A percentile compares a stretch with the other conserved stretches of the same genome.
Evolutionary conservation across 2,888 invertebrate genomes (phyloP).

Genomic region (Brachynemurus nebulosus): DNA sequence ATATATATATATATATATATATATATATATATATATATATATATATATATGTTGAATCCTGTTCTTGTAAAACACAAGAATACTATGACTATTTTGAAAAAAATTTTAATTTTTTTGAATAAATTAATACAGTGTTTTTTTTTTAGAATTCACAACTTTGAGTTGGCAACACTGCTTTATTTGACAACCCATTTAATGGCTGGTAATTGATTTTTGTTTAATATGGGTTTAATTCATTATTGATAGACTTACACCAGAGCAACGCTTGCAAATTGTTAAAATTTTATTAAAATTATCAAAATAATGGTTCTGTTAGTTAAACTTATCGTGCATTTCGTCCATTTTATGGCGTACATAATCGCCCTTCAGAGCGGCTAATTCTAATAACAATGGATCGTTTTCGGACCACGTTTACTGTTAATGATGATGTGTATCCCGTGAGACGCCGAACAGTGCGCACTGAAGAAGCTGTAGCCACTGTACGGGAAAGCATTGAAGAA

Average conservation of each 20-base stretch:
- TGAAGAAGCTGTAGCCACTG: slow-evolving; percentile 16
- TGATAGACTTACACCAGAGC: slow-evolving; percentile 15
- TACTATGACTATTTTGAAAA: no score
- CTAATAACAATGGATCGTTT: slow-evolving; percentile 20
- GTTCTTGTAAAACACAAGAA: no score
- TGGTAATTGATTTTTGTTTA: no score
- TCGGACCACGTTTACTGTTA: slow-evolving; percentile 19
- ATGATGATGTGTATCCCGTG: slow-evolving; percentile 13
- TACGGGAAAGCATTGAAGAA: slow-evolving; percentile 17
- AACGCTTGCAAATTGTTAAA: slow-evolving; percentile 17
- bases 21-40: no score
- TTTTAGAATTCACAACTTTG: no score
- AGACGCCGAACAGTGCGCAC: slow-evolving; percentile 16
- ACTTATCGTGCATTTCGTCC: slow-evolving; percentile 20
- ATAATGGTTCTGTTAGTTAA: slow-evolving; percentile 18
- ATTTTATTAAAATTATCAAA: slow-evolving; percentile 19
- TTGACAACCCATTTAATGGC: no score
- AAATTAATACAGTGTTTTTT: no score
- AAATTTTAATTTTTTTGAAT: no score
- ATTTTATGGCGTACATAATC: slow-evolving; percentile 20
- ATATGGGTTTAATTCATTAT: slow-evolving; percentile 11
- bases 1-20: no score
- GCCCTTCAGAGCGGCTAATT: slow-evolving; percentile 18
- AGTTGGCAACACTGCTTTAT: no score
- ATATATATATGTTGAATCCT: no score